Evolutionary conservation across 2,888 invertebrate species (phyloP).

Genomic region (Diachrysia chrysitis): DNA sequence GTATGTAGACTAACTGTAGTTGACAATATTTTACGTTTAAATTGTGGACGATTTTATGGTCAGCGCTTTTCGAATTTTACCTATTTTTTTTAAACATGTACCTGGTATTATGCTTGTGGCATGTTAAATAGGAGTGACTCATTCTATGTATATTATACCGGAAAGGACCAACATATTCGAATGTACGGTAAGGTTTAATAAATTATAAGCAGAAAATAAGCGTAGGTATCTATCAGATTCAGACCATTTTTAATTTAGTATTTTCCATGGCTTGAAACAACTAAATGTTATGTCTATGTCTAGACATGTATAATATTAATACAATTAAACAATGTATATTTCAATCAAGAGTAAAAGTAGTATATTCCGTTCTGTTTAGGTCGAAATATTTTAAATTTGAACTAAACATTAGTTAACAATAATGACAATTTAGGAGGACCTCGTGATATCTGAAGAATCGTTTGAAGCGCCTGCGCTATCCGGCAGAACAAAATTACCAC

Average conservation of each 20-base stretch:
- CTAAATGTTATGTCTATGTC: too few species aligned
- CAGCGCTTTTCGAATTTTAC: slow-evolving; percentile 27
- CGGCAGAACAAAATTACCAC: slow-evolving; percentile 56
- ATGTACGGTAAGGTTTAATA: too few species aligned
- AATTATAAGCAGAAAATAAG: not conserved
- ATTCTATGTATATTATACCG: slow-evolving; percentile 22
- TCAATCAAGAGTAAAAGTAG: too few species aligned
- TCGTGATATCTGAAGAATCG: slow-evolving; percentile 37
- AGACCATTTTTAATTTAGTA: not conserved
- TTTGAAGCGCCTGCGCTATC: slow-evolving; percentile 17
- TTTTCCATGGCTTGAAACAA: too few species aligned
- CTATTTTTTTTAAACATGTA: slow-evolving; percentile 28
- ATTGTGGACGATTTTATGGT: slow-evolving; percentile 35
- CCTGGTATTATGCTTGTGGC: slow-evolving; percentile 11
- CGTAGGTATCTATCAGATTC: not conserved
- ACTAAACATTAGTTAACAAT: too few species aligned
- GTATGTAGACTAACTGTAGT: slow-evolving; percentile 71
- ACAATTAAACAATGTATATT: too few species aligned
- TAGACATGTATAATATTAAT: too few species aligned
- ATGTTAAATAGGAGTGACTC: slow-evolving; percentile 40
- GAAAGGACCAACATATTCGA: slow-evolving; percentile 10
- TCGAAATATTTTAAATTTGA: too few species aligned
- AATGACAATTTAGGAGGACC: slow-evolving; percentile 27
- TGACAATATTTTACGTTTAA: slow-evolving; percentile 44
- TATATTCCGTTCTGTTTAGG: too few species aligned